Base-by-base conservation (phyloP, 1,140 invertebrate species). In the Portunus trituberculatus region DNA sequence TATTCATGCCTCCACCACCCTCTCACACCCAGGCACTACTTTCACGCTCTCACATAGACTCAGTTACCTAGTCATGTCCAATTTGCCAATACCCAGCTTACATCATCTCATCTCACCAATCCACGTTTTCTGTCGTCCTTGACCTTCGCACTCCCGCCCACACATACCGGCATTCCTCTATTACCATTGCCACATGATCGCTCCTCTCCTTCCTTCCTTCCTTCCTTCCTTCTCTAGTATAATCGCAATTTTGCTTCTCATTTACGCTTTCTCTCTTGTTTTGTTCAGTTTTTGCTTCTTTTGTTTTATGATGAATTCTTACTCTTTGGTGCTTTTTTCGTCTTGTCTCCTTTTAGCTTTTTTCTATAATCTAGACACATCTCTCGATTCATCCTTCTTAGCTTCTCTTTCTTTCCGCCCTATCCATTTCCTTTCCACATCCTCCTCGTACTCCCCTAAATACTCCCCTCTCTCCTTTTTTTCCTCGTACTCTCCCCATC, bases 101-200 rank as follows among this genome's bases (percentile, higher is more conserved):
- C 67, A n/a, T 76, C 67, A 76, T 1, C 20, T 76, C 67, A 76
- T 1, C 20, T 45, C 20, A 7, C 39, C 48, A 52, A 48, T 32
- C 25, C 88, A 12, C n/a, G 39, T 46, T 46, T n/a, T 28, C 12
- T 90, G 45, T 4, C 48, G 39, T 76, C 67, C 67, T 76, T 76
- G 67, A 76, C 88, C n/a, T 48, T 48, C 90, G 12, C 59, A 7
- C 89, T 45, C 59, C 28, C 48, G 59, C 28, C n/a, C 46, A 59
- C 45, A 91, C 46, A 91, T 52, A 91, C 46, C 39, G 16, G 25
- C 46, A 91, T 91, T 31, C 25, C n/a, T 91, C 16, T 83, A 31
- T 39, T 39, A 39, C 39, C 39, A 2, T 39, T 39, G 39, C 39
- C 39, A 39, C 39, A 39, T 39, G 39, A 39, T 39, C 39, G 1